Conservation (phyloP, 30 jellyfish, hydroid and myxozoan species). For the Phacellophora camtschatica region DNA sequence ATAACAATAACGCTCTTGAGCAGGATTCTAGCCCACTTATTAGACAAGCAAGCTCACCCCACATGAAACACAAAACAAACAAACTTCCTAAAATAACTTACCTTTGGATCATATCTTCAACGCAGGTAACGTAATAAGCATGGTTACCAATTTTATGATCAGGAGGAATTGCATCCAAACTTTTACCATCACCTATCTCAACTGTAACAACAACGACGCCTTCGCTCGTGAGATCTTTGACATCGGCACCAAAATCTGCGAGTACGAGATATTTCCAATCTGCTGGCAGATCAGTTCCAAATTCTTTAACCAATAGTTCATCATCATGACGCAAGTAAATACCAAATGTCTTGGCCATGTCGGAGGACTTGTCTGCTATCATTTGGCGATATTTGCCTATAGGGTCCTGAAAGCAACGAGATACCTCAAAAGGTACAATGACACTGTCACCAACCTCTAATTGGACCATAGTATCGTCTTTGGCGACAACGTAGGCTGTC, state of each 20-base stretch:
- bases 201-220: not conserved
- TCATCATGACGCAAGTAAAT: conserved; percentile 36
- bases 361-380: not conserved
- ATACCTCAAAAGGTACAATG: conserved; percentile 24
- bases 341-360: conserved; percentile 5
- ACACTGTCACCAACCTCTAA: conserved; percentile 11
- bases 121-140: not conserved
- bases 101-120: conserved; percentile 38
- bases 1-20: too few species aligned
- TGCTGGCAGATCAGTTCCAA: conserved; percentile 22
- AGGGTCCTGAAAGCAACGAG: conserved; percentile 8
- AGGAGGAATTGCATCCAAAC: conserved; percentile 17
- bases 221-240: not conserved
- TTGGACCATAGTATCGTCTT: not conserved
- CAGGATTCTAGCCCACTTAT: too few species aligned
- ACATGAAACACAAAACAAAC: not conserved
- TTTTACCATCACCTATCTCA: not conserved
- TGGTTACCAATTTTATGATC: not conserved
- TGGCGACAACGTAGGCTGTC: conserved; percentile 31
- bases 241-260: not conserved
- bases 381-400: conserved; percentile 4
- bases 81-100: not conserved
- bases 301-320: not conserved
- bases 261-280: conserved; percentile 29
- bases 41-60: not conserved